Evolutionary conservation across 2,888 invertebrate species (phyloP).

Genomic region (Folsomia manolachei): DNA sequence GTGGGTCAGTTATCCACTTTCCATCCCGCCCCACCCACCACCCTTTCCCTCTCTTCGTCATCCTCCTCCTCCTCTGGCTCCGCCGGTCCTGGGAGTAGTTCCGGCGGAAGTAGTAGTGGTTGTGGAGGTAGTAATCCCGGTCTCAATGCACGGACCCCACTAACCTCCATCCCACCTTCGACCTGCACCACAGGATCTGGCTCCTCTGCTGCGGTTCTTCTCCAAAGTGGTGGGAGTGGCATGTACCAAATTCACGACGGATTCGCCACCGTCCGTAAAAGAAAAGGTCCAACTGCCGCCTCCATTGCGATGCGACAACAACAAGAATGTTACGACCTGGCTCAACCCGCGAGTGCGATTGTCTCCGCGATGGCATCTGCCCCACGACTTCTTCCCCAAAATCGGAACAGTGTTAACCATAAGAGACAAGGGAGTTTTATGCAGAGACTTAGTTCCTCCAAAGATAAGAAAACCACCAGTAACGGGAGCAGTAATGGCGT

Average conservation of each 20-base stretch:
- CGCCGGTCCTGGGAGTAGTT: not conserved
- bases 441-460: conserved; percentile 9
- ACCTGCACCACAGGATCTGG: not conserved
- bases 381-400: not conserved
- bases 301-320: conserved; percentile 44
- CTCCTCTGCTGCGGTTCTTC: conserved; percentile 20
- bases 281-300: conserved; percentile 47
- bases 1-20: conserved; percentile 12
- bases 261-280: conserved; percentile 70
- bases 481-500: conserved; percentile 17
- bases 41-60: conserved; percentile 16
- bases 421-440: conserved; percentile 16
- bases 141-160: conserved; percentile 34
- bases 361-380: conserved; percentile 3
- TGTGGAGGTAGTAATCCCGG: conserved; percentile 35
- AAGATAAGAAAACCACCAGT: conserved; percentile 11
- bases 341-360: conserved; percentile 28
- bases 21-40: conserved; percentile 4
- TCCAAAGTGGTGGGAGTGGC: not conserved
- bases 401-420: not conserved
- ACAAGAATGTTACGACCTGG: conserved; percentile 45
- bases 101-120: conserved; percentile 26
- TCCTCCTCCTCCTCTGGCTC: not conserved
- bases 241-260: conserved; percentile 66
- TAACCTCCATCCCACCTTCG: conserved; percentile 31